Percentiles rank a stretch among this genome's conserved stretches.
Evolutionary conservation across 2,888 invertebrate genomes (phyloP).

Genomic region (Microctonus aethiopoides): DNA sequence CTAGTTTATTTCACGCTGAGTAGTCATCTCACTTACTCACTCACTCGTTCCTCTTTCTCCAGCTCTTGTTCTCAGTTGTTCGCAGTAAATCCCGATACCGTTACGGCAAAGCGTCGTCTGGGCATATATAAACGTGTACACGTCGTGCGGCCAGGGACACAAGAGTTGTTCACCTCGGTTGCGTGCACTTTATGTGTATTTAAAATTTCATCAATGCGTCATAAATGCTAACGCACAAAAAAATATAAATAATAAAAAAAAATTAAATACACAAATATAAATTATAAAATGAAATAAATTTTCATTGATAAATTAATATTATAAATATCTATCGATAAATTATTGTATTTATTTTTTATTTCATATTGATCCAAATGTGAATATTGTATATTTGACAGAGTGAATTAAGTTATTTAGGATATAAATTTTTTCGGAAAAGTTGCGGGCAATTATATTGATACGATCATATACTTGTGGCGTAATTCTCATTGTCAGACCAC

Average conservation of each 20-base stretch:
- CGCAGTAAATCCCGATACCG: conserved; percentile 23
- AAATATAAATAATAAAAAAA: too few relatives aligned
- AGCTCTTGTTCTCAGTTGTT: conserved; percentile 2
- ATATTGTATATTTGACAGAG: too few relatives aligned
- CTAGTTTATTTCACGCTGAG: not conserved
- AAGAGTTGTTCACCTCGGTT: conserved; percentile 16
- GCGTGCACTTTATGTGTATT: not conserved
- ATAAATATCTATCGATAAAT: too few relatives aligned
- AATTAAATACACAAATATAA: too few relatives aligned
- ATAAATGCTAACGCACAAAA: too few relatives aligned
- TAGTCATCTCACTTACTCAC: not conserved
- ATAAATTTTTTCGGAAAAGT: too few relatives aligned
- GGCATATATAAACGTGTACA: conserved; percentile 1
- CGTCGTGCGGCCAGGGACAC: not conserved
- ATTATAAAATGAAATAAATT: too few relatives aligned
- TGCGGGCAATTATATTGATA: not conserved
- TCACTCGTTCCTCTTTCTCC: not conserved
- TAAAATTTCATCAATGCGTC: not conserved
- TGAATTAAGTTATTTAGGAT: too few relatives aligned
- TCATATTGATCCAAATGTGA: too few relatives aligned
- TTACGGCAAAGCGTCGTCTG: conserved; percentile 18
- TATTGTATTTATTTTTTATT: too few relatives aligned
- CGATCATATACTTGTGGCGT: not conserved
- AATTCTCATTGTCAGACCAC: conserved; percentile 13
- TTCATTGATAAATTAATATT: too few relatives aligned